phyloP scores from a whole-genome alignment of 2,797 vertebrate genomes.

The Hylomyscus alleni region DNA sequence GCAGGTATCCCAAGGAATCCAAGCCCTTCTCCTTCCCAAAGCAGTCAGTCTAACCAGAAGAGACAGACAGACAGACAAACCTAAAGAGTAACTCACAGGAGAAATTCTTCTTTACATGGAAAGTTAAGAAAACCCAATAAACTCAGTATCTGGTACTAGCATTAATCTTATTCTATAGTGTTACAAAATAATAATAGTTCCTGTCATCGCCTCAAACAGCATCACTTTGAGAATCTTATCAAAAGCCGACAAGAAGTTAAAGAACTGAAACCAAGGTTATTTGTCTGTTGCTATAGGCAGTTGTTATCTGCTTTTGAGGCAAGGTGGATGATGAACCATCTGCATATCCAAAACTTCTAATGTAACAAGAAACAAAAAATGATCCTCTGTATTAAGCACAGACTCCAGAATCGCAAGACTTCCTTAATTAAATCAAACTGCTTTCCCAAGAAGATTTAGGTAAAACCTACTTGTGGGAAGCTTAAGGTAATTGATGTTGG shows the following conservation, averaged over 20 bases:
- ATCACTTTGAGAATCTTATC: conserved; percentile 54
- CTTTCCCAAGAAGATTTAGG: conserved; percentile 61
- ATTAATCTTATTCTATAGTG: conserved; percentile 14
- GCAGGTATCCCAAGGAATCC: background rate
- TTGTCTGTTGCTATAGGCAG: conserved; percentile 49
- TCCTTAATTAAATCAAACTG: conserved; percentile 76
- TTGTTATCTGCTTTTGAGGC: conserved; percentile 67
- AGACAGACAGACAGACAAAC: background rate
- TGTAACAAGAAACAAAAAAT: conserved; percentile 46
- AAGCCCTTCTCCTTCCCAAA: conserved; percentile 56
- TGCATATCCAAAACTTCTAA: conserved; percentile 73
- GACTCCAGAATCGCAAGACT: conserved; percentile 28
- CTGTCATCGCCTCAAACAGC: conserved; percentile 29
- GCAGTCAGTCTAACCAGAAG: conserved; percentile 21
- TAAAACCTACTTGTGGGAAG: conserved; percentile 66
- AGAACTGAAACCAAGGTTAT: conserved; percentile 51
- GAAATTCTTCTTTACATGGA: conserved; percentile 16
- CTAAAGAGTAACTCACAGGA: background rate
- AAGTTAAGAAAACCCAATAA: conserved; percentile 3
- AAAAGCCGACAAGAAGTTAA: conserved; percentile 65
- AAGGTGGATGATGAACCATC: conserved; percentile 56
- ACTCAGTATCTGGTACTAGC: background rate
- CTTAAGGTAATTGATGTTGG: conserved; percentile 78
- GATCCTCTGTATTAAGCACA: conserved; percentile 65
- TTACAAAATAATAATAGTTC: conserved; percentile 53